Percentiles rank a stretch among this genome's conserved stretches.
These are phyloP conservation scores for Aplochiton taeniatus DNA, from an alignment of 2,797 vertebrate species.

Conservation along the genomic window DNA sequence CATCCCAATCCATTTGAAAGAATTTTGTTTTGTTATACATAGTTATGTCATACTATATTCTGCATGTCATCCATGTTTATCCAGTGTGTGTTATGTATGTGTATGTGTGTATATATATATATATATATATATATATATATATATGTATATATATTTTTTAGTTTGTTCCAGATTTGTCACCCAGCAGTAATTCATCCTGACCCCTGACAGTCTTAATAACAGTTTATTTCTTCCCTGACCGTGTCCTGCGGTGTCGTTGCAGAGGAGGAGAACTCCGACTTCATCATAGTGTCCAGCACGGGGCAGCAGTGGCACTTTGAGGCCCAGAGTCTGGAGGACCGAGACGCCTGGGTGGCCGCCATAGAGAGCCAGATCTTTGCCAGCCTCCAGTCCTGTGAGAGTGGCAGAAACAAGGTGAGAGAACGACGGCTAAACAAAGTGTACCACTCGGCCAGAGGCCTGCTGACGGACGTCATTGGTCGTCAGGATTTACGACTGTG, in stretches of 20 bases:
- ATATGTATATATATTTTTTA: no score
- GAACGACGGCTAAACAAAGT: neutral
- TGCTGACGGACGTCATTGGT: neutral
- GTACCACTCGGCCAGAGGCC: no score
- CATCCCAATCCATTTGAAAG: no score
- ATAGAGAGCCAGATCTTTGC: conserved; percentile 97
- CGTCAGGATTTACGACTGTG: neutral
- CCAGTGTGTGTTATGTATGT: neutral
- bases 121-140: no score
- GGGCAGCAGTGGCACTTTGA: conserved; percentile 98
- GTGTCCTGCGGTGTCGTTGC: conserved; percentile 11
- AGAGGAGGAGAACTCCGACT: conserved; percentile 95
- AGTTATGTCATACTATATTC: no score
- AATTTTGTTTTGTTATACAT: no score
- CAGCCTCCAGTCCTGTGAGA: conserved; percentile 94
- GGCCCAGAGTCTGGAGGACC: conserved; percentile 89
- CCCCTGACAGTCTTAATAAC: neutral
- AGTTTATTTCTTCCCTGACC: conserved; percentile 3
- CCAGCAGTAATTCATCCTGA: neutral
- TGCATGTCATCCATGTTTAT: no score
- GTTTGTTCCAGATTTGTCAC: neutral
- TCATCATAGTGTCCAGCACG: conserved; percentile 92
- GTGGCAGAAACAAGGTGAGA: conserved; percentile 90
- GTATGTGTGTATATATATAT: no score
- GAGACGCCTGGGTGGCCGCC: conserved; percentile 92